Evolutionary conservation across 1,140 invertebrate species (phyloP), one percentile per base, ranked within the genome.

Genomic region (Caerostris extrusa): DNA sequence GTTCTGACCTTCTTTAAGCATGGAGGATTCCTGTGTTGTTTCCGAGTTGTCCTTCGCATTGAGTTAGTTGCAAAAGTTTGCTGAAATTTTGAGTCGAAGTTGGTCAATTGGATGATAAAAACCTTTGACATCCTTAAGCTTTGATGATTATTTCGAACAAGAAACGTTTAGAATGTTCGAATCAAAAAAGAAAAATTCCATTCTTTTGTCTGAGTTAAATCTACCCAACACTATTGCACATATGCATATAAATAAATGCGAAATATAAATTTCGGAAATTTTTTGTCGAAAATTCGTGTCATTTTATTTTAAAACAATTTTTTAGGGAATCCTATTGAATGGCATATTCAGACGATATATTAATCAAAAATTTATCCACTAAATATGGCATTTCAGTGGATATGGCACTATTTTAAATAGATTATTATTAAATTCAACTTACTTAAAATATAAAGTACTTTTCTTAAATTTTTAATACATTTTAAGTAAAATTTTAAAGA

Each of bases 1-100:
- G 83, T 57, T 85, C 58, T 85, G 83, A 57, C 83, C 83, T 85
- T 85, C 83, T 85, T 85, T 10, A 60, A 85, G 83, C 56, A 19
- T 57, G 83, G 56, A 6, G 57, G 56, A 85, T 60, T 67, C 53
- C 71, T 50, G 17, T 67, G n/a, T 12, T 85, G n/a, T 60, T 60
- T n/a, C 19, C 34, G 56, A 14, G 53, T 3, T 58, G 83, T 17
- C 83, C 53, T 85, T 58, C 83, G 83, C 56, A 85, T 58, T 85
- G 55, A 85, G 83, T 77, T 77, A 50, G 10, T 77, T 77, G 71
- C 71, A 85, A 60, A 60, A 85, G 83, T 57, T 85, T 60, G 83
- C 58, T 19, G 83, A 60, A 85, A 85, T 60, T 60, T 14, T 57
- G 83, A 60, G 57, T 57, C 58, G 19, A 77, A 77, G 83, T 85